Percentiles rank a stretch among this genome's conserved stretches.
These are phyloP conservation scores for Megalops cyprinoides DNA, from an alignment of 2,797 vertebrate genomes.

Conservation along the genomic window DNA sequence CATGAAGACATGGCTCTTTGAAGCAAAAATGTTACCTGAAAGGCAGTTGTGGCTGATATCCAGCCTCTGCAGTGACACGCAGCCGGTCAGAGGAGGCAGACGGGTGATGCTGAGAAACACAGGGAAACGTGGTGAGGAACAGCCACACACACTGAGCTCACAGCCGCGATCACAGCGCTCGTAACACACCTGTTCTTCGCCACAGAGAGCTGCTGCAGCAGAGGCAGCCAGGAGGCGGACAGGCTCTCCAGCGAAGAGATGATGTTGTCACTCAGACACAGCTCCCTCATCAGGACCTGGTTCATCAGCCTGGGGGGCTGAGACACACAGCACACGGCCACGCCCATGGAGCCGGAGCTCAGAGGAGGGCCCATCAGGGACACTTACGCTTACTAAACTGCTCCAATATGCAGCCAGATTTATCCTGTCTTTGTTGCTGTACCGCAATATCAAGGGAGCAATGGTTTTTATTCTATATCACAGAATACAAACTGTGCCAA, in stretches of 20 bases:
- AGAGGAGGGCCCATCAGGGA: too few species aligned
- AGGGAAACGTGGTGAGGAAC: conserved; percentile 13
- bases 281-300: conserved; percentile 89
- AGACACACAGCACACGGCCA: conserved; percentile 36
- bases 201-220: conserved; percentile 77
- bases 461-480: too few species aligned
- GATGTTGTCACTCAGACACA: conserved; percentile 88
- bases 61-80: conserved; percentile 80
- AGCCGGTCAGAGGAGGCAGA: conserved; percentile 78
- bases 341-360: too few species aligned
- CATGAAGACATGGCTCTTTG: too few species aligned
- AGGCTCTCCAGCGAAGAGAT: conserved; percentile 76
- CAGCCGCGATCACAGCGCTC: not conserved
- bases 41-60: conserved; percentile 87
- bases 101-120: conserved; percentile 78
- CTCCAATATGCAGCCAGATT: too few species aligned
- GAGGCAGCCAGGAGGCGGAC: conserved; percentile 84
- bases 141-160: not conserved
- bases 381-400: too few species aligned
- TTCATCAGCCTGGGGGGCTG: conserved; percentile 84
- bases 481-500: too few species aligned
- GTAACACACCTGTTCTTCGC: conserved; percentile 84
- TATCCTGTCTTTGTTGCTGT: too few species aligned
- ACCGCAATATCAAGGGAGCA: too few species aligned
- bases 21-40: conserved; percentile 75